Evolutionary conservation across 2,113 vertebrate genomes (phyloP), one percentile per base, ranked within the genome.

Genomic region (Salvelinus namaycush): DNA sequence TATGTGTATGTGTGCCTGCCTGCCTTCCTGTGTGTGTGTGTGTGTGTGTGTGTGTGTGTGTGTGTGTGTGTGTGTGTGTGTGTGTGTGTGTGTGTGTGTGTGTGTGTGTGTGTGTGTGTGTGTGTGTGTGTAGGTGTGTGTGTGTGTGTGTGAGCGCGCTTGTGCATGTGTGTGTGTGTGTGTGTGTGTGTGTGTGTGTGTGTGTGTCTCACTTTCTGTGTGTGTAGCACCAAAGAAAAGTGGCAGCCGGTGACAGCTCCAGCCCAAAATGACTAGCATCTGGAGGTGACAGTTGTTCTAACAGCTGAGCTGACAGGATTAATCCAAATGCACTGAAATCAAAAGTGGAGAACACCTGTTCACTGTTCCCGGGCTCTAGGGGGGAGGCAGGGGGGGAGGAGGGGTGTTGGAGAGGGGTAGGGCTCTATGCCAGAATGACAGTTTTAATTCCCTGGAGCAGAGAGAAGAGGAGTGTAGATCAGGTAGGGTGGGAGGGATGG

Each of bases 301-400:
- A 97, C 97, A 99, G 97, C 97, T 99, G 97, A 99, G 96, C 97
- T 98, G 97, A 98, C 97, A 99, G 96, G 96, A 99, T 99, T 99
- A 97, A 99, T 99, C 97, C 95, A 94, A 97, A 98, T 95, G 96
- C 97, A 97, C 96, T 96, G 95, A 97, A 98, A 99, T 99, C 97
- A 99, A 99, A 98, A 93, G 96, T 93, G 94, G 94, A 88, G 95
- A 98, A 97, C 97, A 99, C 97, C 97, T 99, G 97, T 97, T 97
- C 96, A 93, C 95, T 95, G 95, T 96, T 96, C 93, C 94, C 93
- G 96, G 96, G 94, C 94, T 92, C 91, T 88, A 93, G 85, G 93
- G 22, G 68, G 68, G 27, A 18, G 68, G 16, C 31, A 6, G 39
- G 18, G 18, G 68, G 27, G 0, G 72, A 49, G 24, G 64, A 67